Conservation (phyloP, 2,113 vertebrate species). For the Thamnophis sirtalis region DNA sequence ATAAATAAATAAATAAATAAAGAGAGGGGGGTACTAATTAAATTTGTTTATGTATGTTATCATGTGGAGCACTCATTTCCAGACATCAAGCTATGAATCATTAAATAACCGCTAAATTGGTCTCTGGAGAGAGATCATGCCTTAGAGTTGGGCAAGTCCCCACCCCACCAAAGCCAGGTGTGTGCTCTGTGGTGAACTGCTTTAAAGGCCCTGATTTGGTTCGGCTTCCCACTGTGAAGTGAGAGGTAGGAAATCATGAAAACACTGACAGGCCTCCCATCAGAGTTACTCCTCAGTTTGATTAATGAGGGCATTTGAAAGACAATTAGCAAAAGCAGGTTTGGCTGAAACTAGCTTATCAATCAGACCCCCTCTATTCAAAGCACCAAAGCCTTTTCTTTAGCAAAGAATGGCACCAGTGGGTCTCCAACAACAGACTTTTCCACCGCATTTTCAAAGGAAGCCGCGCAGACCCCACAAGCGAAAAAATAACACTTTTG, state of each 20-base stretch:
- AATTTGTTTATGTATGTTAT: slow-evolving; percentile 94
- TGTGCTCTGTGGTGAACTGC: slow-evolving; percentile 75
- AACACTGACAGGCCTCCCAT: slow-evolving; percentile 80
- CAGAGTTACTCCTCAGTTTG: slow-evolving; percentile 77
- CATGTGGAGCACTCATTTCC: slow-evolving; percentile 87
- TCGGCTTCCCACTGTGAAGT: slow-evolving; percentile 82
- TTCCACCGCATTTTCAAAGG: slow-evolving; percentile 10
- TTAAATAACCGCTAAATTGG: slow-evolving; percentile 93
- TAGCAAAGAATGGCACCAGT: slow-evolving; percentile 69
- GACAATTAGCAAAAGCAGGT: slow-evolving; percentile 95
- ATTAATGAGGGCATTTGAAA: slow-evolving; percentile 99
- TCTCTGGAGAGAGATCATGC: slow-evolving; percentile 76
- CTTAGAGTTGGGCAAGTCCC: slow-evolving; percentile 59
- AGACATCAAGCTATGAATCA: slow-evolving; percentile 91
- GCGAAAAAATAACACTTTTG: not conserved
- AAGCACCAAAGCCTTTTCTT: slow-evolving; percentile 57
- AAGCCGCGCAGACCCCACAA: slow-evolving; percentile 19
- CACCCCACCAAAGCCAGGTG: slow-evolving; percentile 81
- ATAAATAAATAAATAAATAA: slow-evolving; percentile 37
- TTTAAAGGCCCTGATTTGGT: slow-evolving; percentile 73
- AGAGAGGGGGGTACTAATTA: slow-evolving; percentile 78
- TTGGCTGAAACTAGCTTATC: slow-evolving; percentile 90
- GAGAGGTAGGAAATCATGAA: slow-evolving; percentile 70
- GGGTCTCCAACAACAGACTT: slow-evolving; percentile 42
- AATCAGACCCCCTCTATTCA: slow-evolving; percentile 87